Evolutionary conservation across 2,113 vertebrate genomes (phyloP).

Genomic region (Chionis minor): DNA sequence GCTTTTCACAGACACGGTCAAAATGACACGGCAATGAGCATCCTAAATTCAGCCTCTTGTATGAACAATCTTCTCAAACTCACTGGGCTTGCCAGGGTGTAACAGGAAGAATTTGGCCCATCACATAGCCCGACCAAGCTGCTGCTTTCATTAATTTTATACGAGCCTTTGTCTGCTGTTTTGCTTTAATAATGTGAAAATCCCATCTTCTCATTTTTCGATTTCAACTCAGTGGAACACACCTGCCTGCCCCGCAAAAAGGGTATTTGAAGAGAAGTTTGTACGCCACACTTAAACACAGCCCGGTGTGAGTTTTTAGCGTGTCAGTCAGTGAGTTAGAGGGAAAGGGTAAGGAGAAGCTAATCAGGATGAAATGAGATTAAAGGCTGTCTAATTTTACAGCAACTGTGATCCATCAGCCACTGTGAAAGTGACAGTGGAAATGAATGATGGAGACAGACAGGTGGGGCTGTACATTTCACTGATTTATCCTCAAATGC

Average conservation of each 20-base stretch:
- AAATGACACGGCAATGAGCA: background rate
- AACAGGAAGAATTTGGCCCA: conserved; percentile 17
- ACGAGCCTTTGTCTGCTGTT: background rate
- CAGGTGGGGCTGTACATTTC: conserved; percentile 99
- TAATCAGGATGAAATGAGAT: conserved; percentile 99
- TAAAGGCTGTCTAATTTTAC: conserved; percentile 99
- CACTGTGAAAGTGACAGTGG: conserved; percentile 96
- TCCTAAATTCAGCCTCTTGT: background rate
- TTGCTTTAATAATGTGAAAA: conserved; percentile 38
- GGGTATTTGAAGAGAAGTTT: conserved; percentile 82
- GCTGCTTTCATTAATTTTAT: conserved; percentile 11
- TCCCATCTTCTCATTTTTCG: background rate
- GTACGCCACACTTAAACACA: conserved; percentile 71
- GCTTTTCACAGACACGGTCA: conserved; percentile 2
- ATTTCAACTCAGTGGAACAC: conserved; percentile 51
- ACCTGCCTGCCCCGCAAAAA: conserved; percentile 53
- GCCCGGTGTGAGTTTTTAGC: conserved; percentile 83
- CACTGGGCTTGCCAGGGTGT: background rate
- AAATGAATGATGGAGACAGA: conserved; percentile 99
- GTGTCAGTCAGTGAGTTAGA: conserved; percentile 94
- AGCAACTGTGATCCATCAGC: conserved; percentile 99
- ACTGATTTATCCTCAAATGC: conserved; percentile 99
- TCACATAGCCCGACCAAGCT: background rate
- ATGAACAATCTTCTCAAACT: background rate
- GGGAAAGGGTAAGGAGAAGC: conserved; percentile 93